Conservation (phyloP, 2,797 vertebrate genomes). For the Silurus aristotelis region DNA sequence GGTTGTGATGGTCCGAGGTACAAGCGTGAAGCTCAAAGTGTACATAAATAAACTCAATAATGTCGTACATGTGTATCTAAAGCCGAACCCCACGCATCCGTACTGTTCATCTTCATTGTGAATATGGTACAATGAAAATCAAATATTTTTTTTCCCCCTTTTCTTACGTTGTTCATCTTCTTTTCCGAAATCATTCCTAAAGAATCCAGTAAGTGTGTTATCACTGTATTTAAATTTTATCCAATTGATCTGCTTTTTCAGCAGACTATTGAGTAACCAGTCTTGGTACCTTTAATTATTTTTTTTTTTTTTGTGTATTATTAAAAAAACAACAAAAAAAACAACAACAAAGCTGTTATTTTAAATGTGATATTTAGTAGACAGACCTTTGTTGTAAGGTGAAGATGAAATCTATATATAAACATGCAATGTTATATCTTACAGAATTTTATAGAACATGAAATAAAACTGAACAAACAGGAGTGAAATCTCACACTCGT, state of each 20-base stretch:
- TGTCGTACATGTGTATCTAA: conserved; percentile 58
- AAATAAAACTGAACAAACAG: conserved; percentile 55
- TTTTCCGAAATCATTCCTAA: conserved; percentile 36
- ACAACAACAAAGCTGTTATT: conserved; percentile 66
- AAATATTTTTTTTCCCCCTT: neutral
- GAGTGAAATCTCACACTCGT: conserved; percentile 12
- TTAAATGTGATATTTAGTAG: conserved; percentile 76
- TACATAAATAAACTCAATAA: conserved; percentile 53
- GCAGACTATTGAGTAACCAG: conserved; percentile 79
- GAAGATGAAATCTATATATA: conserved; percentile 61
- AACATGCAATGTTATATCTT: conserved; percentile 84
- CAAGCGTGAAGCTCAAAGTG: conserved; percentile 54
- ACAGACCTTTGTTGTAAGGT: conserved; percentile 79
- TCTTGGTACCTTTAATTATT: conserved; percentile 80
- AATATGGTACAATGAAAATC: conserved; percentile 62
- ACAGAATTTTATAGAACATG: conserved; percentile 83
- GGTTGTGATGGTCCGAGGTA: conserved; percentile 57
- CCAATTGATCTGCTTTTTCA: conserved; percentile 75
- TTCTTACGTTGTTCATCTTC: conserved; percentile 17
- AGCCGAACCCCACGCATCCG: conserved; percentile 39
- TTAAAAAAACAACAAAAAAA: neutral
- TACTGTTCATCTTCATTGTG: conserved; percentile 58
- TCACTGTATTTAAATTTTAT: conserved; percentile 70
- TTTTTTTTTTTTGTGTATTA: conserved; percentile 65
- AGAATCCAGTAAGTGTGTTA: conserved; percentile 62